These are phyloP conservation scores for Agonopterix heracliana DNA, from an alignment of 2,888 invertebrate genomes.

Conservation along the genomic window DNA sequence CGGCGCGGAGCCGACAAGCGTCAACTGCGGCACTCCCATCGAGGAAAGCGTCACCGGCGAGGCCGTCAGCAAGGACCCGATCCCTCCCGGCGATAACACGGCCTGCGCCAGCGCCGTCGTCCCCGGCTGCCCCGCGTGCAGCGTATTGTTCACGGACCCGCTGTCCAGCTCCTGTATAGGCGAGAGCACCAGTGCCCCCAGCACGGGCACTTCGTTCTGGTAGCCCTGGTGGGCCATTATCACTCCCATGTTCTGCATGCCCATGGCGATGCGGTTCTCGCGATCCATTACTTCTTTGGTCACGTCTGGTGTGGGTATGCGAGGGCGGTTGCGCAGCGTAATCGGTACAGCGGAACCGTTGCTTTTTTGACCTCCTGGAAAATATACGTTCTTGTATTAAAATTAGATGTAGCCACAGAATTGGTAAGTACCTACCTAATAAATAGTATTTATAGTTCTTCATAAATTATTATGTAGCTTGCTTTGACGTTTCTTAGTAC, in stretches of 20 bases:
- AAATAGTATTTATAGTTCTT: too few species aligned
- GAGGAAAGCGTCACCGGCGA: slow-evolving; percentile 72
- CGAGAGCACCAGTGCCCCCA: slow-evolving; percentile 85
- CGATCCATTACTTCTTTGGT: slow-evolving; percentile 86
- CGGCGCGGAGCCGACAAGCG: slow-evolving; percentile 67
- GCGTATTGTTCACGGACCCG: slow-evolving; percentile 83
- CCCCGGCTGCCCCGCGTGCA: slow-evolving; percentile 83
- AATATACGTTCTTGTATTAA: too few species aligned
- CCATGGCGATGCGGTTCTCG: slow-evolving; percentile 79
- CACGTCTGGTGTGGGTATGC: slow-evolving; percentile 92
- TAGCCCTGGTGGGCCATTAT: slow-evolving; percentile 81
- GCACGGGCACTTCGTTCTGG: slow-evolving; percentile 81
- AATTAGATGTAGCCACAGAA: too few species aligned
- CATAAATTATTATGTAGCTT: too few species aligned
- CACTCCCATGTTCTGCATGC: slow-evolving; percentile 77
- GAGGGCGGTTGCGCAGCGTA: slow-evolving; percentile 86
- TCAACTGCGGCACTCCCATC: slow-evolving; percentile 78
- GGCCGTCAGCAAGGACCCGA: slow-evolving; percentile 54
- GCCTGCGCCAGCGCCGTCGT: slow-evolving; percentile 88
- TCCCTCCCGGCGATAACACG: slow-evolving; percentile 79
- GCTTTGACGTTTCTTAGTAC: too few species aligned
- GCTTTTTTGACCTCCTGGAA: slow-evolving; percentile 73
- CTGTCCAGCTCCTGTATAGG: slow-evolving; percentile 91
- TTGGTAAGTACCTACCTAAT: too few species aligned
- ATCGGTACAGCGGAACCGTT: slow-evolving; percentile 81